These are phyloP conservation scores for Lathamus discolor DNA, from an alignment of 2,113 vertebrate species.

Conservation along the genomic window DNA sequence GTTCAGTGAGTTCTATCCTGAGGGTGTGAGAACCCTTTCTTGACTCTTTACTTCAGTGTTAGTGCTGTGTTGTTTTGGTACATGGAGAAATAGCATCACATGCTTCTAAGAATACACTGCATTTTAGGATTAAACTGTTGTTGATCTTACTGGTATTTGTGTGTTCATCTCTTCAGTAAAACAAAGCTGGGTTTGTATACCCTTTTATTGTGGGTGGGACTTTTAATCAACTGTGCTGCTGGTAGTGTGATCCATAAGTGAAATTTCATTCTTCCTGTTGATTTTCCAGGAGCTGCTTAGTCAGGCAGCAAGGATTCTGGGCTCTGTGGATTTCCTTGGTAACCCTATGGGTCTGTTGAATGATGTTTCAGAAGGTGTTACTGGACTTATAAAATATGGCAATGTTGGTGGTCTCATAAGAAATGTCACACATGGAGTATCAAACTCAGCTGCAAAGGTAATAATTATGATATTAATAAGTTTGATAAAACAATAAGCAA, in stretches of 20 bases:
- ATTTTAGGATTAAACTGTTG: not conserved
- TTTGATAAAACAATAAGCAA: not conserved
- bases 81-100: not conserved
- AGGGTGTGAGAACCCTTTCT: not conserved
- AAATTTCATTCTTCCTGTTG: not conserved
- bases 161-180: not conserved
- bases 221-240: not conserved
- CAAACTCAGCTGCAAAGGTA: constrained; percentile 98
- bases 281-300: constrained; percentile 89
- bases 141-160: not conserved
- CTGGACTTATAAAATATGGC: constrained; percentile 93
- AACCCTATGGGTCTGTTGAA: constrained; percentile 96
- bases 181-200: fast-evolving
- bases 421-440: constrained; percentile 96
- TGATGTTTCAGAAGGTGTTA: constrained; percentile 93
- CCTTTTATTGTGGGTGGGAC: not conserved
- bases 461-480: not conserved
- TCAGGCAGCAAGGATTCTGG: constrained; percentile 93
- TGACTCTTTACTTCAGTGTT: not conserved
- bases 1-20: not conserved
- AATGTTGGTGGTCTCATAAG: constrained; percentile 94
- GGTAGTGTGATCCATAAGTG: not conserved
- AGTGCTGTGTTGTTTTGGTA: not conserved
- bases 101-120: not conserved
- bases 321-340: constrained; percentile 96